phyloP scores from a whole-genome alignment of 2,113 vertebrate species.

The Leptodactylus fuscus region DNA sequence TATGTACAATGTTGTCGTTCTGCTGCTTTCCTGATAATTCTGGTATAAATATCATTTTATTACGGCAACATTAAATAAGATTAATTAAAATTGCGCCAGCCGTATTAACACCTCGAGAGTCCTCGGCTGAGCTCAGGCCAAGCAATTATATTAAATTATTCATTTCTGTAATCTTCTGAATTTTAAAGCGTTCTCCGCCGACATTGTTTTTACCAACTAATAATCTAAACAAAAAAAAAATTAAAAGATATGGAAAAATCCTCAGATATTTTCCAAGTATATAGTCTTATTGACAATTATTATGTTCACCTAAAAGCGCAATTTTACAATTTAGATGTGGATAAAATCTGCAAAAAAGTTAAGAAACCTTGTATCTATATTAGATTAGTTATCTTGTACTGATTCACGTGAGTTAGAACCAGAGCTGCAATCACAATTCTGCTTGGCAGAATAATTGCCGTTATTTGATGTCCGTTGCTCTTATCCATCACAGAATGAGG shows the following conservation, averaged over 20 bases:
- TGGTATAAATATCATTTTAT: conserved; percentile 38
- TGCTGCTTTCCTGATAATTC: background rate
- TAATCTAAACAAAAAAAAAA: background rate
- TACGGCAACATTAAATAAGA: conserved; percentile 35
- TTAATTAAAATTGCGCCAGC: conserved; percentile 28
- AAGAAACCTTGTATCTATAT: background rate
- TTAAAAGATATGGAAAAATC: no score
- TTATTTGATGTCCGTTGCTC: no score
- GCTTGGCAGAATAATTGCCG: background rate
- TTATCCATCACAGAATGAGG: no score
- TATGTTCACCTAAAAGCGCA: no score
- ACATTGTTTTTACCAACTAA: conserved; percentile 21
- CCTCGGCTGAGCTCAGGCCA: background rate
- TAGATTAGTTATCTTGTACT: background rate
- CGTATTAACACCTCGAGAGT: conserved; percentile 22
- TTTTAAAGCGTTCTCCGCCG: conserved; percentile 27
- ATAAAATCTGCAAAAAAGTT: background rate
- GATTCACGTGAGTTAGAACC: no score
- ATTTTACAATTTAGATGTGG: no score
- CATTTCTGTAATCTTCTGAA: conserved; percentile 46
- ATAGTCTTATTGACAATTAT: no score
- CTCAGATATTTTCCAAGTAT: no score
- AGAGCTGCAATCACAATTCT: background rate
- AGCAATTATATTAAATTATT: conserved; percentile 47
- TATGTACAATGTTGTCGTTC: no score